A percentile compares a stretch with the other conserved stretches of the same genome.
These are phyloP conservation scores for Aplochiton taeniatus DNA, from an alignment of 2,797 vertebrate species.

Conservation along the genomic window DNA sequence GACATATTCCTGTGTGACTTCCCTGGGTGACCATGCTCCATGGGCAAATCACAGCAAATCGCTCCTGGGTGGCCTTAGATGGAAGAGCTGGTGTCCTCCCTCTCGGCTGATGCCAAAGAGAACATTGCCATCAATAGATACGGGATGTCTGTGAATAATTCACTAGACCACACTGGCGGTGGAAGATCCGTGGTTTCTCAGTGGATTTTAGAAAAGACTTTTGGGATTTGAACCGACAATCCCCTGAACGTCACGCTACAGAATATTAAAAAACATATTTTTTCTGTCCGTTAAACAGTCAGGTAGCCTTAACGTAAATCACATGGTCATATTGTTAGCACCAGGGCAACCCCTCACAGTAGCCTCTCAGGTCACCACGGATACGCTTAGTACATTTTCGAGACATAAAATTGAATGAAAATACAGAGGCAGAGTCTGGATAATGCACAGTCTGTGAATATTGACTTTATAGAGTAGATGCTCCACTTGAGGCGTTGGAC, in stretches of 20 bases:
- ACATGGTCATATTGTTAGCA: too few relatives aligned
- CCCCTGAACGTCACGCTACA: too few relatives aligned
- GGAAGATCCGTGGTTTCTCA: conserved; percentile 55
- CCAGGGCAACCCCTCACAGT: too few relatives aligned
- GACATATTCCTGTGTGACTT: conserved; percentile 45
- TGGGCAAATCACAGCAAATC: conserved; percentile 9
- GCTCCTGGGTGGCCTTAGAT: conserved; percentile 24
- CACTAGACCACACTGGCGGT: conserved; percentile 33
- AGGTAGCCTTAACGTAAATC: too few relatives aligned
- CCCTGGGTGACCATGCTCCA: conserved; percentile 34
- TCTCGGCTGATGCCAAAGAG: conserved; percentile 1
- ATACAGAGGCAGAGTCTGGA: too few relatives aligned
- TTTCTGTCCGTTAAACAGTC: too few relatives aligned
- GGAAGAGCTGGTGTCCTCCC: background rate
- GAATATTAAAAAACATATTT: too few relatives aligned
- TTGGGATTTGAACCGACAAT: conserved; percentile 15
- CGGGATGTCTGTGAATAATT: conserved; percentile 29
- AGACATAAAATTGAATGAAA: too few relatives aligned
- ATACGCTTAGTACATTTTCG: too few relatives aligned
- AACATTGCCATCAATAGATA: conserved; percentile 30
- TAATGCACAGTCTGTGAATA: too few relatives aligned
- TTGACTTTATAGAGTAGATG: too few relatives aligned
- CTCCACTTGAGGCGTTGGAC: background rate
- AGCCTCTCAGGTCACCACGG: too few relatives aligned
- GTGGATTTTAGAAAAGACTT: conserved; percentile 20